Percentiles rank a stretch among this genome's conserved stretches.
phyloP scores from a whole-genome alignment of 2,888 invertebrate species.

The Hylaea fasciaria region DNA sequence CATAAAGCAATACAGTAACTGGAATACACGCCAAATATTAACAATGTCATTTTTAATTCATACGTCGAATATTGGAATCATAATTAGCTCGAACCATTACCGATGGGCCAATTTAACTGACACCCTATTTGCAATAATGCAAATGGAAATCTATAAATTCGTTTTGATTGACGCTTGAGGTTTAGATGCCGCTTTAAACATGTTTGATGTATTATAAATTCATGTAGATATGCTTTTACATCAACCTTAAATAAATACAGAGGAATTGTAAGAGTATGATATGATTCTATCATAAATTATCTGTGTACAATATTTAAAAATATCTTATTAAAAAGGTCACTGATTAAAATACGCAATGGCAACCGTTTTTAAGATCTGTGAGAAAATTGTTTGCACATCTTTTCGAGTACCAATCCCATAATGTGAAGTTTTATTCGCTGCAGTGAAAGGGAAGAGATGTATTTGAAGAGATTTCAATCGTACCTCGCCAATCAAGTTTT shows the following conservation, averaged over 20 bases:
- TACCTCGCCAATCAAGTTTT: conserved; percentile 82
- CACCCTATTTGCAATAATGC: conserved; percentile 56
- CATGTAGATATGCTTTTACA: conserved; percentile 44
- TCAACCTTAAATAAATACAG: conserved; percentile 45
- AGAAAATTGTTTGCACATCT: conserved; percentile 65
- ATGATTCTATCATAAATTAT: conserved; percentile 13
- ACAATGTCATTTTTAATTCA: conserved; percentile 58
- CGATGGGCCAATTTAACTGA: conserved; percentile 60
- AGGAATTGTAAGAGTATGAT: conserved; percentile 2
- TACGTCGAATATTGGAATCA: conserved; percentile 62
- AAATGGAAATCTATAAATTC: conserved; percentile 60
- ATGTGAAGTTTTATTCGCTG: conserved; percentile 59
- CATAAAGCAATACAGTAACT: conserved; percentile 60
- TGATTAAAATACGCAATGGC: conserved; percentile 30
- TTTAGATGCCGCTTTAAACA: conserved; percentile 55
- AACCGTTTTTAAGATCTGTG: conserved; percentile 62
- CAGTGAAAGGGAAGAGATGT: conserved; percentile 65
- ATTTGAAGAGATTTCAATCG: conserved; percentile 71
- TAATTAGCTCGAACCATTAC: conserved; percentile 70
- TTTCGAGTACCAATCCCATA: conserved; percentile 59
- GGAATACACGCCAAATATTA: conserved; percentile 60
- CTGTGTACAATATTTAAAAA: conserved; percentile 10
- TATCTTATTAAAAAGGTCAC: conserved; percentile 17
- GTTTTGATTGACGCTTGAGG: conserved; percentile 71
- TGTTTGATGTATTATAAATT: conserved; percentile 68